Evolutionary conservation across 2,888 invertebrate species (phyloP).

Genomic region (Calliphora vomitoria): DNA sequence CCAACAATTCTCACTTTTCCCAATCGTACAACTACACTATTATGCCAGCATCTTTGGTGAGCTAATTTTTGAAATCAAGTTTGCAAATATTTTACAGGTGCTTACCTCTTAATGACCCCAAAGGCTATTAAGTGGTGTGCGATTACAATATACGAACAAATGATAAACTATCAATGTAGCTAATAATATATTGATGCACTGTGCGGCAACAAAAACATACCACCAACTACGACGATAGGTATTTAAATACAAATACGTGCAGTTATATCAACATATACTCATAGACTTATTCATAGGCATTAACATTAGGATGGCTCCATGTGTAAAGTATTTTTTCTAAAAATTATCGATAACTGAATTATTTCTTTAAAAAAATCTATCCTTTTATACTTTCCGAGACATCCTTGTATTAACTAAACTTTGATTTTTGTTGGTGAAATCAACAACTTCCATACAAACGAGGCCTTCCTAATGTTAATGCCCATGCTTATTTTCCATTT

Average conservation of each 20-base stretch:
- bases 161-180: conserved; percentile 61
- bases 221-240: conserved; percentile 8
- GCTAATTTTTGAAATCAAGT: conserved; percentile 23
- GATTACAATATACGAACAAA: conserved; percentile 50
- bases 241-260: conserved; percentile 6
- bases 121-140: conserved; percentile 46
- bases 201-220: neutral
- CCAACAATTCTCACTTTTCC: too few species aligned
- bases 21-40: too few species aligned
- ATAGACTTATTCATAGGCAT: neutral
- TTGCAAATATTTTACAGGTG: neutral
- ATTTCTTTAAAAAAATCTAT: too few species aligned
- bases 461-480: too few species aligned
- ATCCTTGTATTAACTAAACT: too few species aligned
- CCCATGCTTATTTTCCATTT: too few species aligned
- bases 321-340: too few species aligned
- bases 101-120: conserved; percentile 32
- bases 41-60: neutral
- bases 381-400: too few species aligned
- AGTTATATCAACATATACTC: neutral
- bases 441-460: too few species aligned
- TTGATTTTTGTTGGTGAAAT: too few species aligned
- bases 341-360: too few species aligned
- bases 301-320: neutral
- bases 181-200: conserved; percentile 56